Conservation (phyloP, 1,140 invertebrate species). For the Cyclargus thomasi region DNA sequence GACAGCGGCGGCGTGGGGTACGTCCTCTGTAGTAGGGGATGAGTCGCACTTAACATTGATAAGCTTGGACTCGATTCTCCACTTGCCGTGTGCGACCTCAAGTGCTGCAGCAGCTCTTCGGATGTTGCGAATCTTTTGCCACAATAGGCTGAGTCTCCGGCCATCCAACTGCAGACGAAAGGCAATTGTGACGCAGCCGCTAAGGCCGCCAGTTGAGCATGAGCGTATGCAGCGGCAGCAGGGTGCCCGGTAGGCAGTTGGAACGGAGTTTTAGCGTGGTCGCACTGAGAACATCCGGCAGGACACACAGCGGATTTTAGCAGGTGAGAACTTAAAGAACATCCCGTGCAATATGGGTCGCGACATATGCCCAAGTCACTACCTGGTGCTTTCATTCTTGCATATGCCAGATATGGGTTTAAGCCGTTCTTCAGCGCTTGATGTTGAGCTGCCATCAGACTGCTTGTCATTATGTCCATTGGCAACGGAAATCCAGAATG, state of each 20-base stretch:
- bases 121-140: constrained; percentile 92
- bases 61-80: constrained; percentile 63
- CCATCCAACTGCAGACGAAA: constrained; percentile 94
- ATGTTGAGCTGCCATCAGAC: constrained; percentile 83
- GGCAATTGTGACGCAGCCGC: constrained; percentile 85
- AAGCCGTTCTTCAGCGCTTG: constrained; percentile 80
- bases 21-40: constrained; percentile 82
- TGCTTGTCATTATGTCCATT: constrained; percentile 84
- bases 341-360: constrained; percentile 94
- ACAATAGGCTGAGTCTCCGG: constrained; percentile 90
- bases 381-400: constrained; percentile 80
- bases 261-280: constrained; percentile 81
- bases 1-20: constrained; percentile 92
- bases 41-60: constrained; percentile 75
- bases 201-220: constrained; percentile 83
- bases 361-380: constrained; percentile 83
- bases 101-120: constrained; percentile 92
- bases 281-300: constrained; percentile 92
- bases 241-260: constrained; percentile 68
- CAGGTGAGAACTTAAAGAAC: constrained; percentile 88
- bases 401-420: constrained; percentile 84
- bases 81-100: constrained; percentile 88
- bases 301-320: constrained; percentile 84
- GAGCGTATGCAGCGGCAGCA: constrained; percentile 81
- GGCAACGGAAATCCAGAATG: constrained; percentile 77